Evolutionary conservation across 2,113 vertebrate species (phyloP), one percentile per base, ranked within the genome.

Genomic region (Bos indicus): DNA sequence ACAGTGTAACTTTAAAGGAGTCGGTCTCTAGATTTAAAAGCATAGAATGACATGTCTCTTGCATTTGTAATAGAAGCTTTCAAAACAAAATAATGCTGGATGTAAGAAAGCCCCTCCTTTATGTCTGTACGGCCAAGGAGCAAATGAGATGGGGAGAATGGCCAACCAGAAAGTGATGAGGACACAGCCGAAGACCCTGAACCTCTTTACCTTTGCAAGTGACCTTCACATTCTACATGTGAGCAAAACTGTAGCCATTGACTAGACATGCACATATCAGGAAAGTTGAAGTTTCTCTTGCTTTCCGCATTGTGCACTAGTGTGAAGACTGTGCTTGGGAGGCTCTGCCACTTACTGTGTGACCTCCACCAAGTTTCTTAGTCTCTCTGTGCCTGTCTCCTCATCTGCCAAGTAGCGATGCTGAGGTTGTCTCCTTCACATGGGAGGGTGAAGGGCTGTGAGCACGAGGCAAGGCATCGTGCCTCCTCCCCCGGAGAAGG

Each of bases 1-100:
- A 88, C 95, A 97, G 95, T 90, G 90, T 88, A 90, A 96, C 95
- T 96, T 98, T 97, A 96, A 97, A 97, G 96, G 91, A 97, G 93
- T 93, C 95, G 43, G 95, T 48, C 93, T 95, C 87, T 77, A 88
- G 96, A 95, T 91, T 97, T 91, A 77, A 98, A 97, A 94, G 81
- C 15, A 7, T 25, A 54, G 48, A 86, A 89, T 62, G 89, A 88
- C 91, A 89, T 94, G 46, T 21, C 59, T 60, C 56, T 71, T 89
- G 52, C 25, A 19, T 96, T 97, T 87, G 86, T 93, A 83, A 74
- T 84, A 92, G 87, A 97, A 57, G 25, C 92, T 81, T 93, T 78
- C 57, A n/a, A 91, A 54, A n/a, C 56, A 92, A 36, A 97, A 56
- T 94, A 82, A 71, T 36, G 26, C 57, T 33, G 7, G 48, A n/a